Base-by-base conservation (phyloP, 1,140 invertebrate species). In the Tetramorium alpestre region DNA sequence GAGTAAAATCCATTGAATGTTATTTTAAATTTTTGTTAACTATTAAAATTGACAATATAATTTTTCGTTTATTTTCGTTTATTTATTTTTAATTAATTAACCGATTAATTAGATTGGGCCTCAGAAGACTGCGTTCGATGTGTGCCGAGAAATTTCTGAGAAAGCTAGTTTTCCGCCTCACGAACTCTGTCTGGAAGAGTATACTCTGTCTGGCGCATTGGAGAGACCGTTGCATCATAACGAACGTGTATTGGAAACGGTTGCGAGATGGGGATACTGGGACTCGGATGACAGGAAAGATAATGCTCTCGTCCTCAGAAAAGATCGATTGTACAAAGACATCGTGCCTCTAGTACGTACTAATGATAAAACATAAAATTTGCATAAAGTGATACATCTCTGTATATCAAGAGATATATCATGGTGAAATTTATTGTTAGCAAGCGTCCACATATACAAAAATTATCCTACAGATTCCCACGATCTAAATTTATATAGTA, bases 251-350 rank as follows among this genome's bases (percentile, higher is more conserved):
- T 95, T 98, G 11, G 96, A 97, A 85, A 96, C 96, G 4, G 96
- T 96, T 0, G 95, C 97, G 7, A 96, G 97, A 60, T 99, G 98
- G 98, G 97, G 97, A 0, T 97, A 97, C 87, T 99, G 98, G 98
- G 97, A 98, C 62, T 96, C 98, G 67, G 96, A 96, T 4, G 97
- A 98, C 93, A 96, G 98, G 22, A 98, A 97, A 93, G 96, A 98
- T 89, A 98, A 98, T 92, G 97, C 97, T 91, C 94, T 99, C 16
- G 94, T 98, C n/a, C 94, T 98, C 8, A 97, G 95, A 77, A 94
- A 94, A 25, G 96, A 96, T 87, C 94, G 92, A 5, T 60, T 96
- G 1, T 96, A 96, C 85, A 95, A 95, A 49, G 95, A 96, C 76
- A 94, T 96, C 60, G 73, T 95, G 60, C 95, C 95, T 58, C 91